These are phyloP conservation scores for Phalacrocorax carbo DNA, from an alignment of 2,113 vertebrate species.

Conservation along the genomic window DNA sequence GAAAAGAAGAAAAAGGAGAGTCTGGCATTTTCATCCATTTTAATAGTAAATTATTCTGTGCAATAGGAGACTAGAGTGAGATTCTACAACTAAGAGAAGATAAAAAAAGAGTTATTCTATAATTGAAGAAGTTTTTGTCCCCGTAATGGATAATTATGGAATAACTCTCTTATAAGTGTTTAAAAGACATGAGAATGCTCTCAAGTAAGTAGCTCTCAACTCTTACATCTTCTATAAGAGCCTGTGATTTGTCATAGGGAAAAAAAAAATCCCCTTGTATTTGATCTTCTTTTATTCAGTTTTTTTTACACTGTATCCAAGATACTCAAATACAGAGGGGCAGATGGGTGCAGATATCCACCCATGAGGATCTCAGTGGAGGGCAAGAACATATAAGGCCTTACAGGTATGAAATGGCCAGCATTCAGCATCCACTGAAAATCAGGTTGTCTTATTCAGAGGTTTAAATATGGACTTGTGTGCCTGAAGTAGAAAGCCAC, in stretches of 20 bases:
- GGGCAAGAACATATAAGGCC: background rate
- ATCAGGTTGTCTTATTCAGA: background rate
- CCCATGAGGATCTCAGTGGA: background rate
- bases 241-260: background rate
- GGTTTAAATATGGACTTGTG: background rate
- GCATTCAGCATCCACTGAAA: background rate
- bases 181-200: slow-evolving; percentile 35
- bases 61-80: background rate
- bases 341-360: background rate
- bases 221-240: slow-evolving; percentile 12
- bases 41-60: background rate
- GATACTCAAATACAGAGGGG: background rate
- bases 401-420: background rate
- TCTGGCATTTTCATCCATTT: background rate
- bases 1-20: background rate
- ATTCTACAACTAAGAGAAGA: background rate
- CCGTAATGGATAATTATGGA: background rate
- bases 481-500: background rate
- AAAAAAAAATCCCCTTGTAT: background rate
- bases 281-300: slow-evolving; percentile 5
- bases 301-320: background rate
- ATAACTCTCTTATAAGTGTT: slow-evolving; percentile 23
- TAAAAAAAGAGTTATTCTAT: background rate
- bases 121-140: slow-evolving; percentile 28
- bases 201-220: slow-evolving; percentile 29